Conservation (phyloP, 64 coral and sea anemone genomes). For the Stylophora pistillata region DNA sequence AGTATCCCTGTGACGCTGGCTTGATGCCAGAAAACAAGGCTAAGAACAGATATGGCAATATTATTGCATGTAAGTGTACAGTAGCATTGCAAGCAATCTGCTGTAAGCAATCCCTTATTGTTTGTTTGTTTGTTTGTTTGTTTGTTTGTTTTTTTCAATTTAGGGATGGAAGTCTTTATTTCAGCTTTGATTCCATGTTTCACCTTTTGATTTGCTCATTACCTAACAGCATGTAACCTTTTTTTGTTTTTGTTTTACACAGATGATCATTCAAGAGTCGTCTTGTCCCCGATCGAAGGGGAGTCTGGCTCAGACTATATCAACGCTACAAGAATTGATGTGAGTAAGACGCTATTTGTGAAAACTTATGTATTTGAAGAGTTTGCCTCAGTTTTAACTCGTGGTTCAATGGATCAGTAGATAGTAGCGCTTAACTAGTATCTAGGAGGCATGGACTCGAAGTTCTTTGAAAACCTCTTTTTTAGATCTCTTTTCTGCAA, state of each 20-base stretch:
- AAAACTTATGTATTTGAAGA: neutral
- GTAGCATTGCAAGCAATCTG: neutral
- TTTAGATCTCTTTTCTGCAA: no score
- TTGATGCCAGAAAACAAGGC: constrained; percentile 74
- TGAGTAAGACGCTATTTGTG: constrained; percentile 39
- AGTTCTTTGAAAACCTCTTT: no score
- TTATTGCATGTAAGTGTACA: constrained; percentile 87
- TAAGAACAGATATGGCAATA: constrained; percentile 99
- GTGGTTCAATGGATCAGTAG: neutral
- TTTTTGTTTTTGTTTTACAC: neutral
- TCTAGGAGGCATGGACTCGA: no score
- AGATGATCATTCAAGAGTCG: constrained; percentile 96
- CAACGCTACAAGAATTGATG: constrained; percentile 88
- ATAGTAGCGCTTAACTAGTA: no score
- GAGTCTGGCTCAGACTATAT: constrained; percentile 72
- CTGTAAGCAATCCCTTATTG: no score
- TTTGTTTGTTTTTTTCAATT: neutral
- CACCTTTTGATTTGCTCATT: no score
- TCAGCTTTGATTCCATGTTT: neutral
- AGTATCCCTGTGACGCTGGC: constrained; percentile 58
- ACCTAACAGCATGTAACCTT: no score
- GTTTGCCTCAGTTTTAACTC: neutral
- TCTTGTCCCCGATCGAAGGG: constrained; percentile 55
- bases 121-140: no score
- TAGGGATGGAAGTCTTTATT: neutral